Base-by-base conservation (phyloP, 2,113 vertebrate species). In the Stomatorhinus ivindoensis region DNA sequence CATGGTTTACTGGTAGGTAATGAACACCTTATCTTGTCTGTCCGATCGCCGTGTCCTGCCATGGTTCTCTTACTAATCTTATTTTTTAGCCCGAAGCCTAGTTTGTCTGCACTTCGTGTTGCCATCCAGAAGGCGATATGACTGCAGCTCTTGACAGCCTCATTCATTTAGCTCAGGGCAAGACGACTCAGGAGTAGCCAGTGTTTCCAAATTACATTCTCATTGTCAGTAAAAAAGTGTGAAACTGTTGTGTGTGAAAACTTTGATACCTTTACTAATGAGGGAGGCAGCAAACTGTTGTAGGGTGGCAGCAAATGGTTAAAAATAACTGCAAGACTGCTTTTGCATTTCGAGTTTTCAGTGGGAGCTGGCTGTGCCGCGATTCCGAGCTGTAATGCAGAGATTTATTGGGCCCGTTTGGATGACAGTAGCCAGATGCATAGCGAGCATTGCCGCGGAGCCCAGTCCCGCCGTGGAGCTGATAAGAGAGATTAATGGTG, bases 401-500 rank as follows among this genome's bases (percentile, higher is more conserved):
- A 42, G 89, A 73, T 50, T 42, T 80, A 46, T 48, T 73, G 44
- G 47, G n/a, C 44, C 31, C 48, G 11, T 39, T 42, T 93, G 94
- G 94, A 94, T 93, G 94, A 94, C 92, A 92, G 92, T 91, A 92
- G 93, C 90, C 92, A 84, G 82, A 84, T 84, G 94, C 93, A 94
- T 93, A 95, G 94, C 92, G 93, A 91, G 94, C 89, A 92, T 93
- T 93, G 94, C 93, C 90, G 90, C 93, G 91, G 91, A 93, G 92
- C 89, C 92, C 92, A 94, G 93, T 93, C 92, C 94, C 92, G 91
- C 94, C 92, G 93, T 93, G 94, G 93, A 93, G 89, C 94, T 95
- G 96, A 96, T 96, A 96, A 96, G 95, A 93, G 94, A 96, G 95
- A 96, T 96, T 96, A 96, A 96, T 96, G 94, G 94, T 94, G 95